Evolutionary conservation across 2,113 vertebrate species (phyloP).

Genomic region (Psophia crepitans): DNA sequence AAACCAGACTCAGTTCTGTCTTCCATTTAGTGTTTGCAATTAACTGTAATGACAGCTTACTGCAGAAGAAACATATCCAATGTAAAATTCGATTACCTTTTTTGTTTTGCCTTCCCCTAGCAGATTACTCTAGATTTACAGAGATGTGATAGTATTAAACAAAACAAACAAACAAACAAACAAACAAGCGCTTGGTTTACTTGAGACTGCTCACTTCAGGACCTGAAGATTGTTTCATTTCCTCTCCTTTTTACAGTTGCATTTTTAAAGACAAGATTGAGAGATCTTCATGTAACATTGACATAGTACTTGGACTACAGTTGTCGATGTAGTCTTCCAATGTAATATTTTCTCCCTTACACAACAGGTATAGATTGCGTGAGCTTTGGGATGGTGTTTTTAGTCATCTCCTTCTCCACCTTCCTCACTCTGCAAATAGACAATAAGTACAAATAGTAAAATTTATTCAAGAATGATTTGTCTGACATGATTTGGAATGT

Average conservation of each 20-base stretch:
- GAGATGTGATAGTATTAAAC: not conserved
- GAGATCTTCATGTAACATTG: not conserved
- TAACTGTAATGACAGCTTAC: not conserved
- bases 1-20: not conserved
- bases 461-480: not conserved
- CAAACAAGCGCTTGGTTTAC: not conserved
- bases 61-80: not conserved
- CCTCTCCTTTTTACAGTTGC: not conserved
- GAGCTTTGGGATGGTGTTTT: not conserved
- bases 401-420: not conserved
- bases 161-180: not conserved
- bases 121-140: not conserved
- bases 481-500: not conserved
- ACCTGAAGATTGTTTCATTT: not conserved
- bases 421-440: not conserved
- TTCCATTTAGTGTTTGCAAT: constrained; percentile 17
- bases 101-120: not conserved
- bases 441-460: not conserved
- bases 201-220: not conserved
- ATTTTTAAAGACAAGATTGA: not conserved
- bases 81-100: not conserved
- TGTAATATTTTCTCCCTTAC: not conserved
- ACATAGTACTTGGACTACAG: not conserved
- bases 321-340: not conserved
- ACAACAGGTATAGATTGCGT: not conserved